These are phyloP conservation scores for Diarsia mendica DNA, from an alignment of 2,888 invertebrate genomes.

Conservation along the genomic window DNA sequence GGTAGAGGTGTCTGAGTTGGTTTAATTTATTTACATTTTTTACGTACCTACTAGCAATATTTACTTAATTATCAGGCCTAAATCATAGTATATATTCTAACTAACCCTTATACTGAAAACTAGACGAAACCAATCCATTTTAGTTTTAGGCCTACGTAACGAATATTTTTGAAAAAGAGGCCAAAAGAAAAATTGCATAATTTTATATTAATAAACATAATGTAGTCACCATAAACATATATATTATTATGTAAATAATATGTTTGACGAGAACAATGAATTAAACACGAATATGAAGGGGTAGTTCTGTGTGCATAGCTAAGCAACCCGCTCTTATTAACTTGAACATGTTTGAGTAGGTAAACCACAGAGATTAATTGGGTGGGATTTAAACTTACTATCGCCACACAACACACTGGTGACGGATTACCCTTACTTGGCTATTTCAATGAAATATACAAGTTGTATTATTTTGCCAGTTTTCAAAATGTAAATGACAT, in stretches of 20 bases:
- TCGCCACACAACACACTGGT: slow-evolving; percentile 42
- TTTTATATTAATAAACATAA: too few relatives aligned
- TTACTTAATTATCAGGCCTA: neutral
- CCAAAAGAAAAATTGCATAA: neutral
- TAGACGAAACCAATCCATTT: neutral
- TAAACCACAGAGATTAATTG: slow-evolving; percentile 49
- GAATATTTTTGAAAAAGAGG: neutral
- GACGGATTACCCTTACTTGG: slow-evolving; percentile 25
- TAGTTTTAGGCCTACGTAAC: neutral
- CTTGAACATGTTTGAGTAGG: slow-evolving; percentile 46
- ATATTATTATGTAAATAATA: neutral
- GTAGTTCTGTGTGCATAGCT: slow-evolving; percentile 28
- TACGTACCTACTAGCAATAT: slow-evolving; percentile 13
- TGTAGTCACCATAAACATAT: neutral
- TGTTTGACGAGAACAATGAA: slow-evolving; percentile 13
- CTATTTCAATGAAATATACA: neutral
- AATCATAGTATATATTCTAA: neutral
- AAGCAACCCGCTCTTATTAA: slow-evolving; percentile 35
- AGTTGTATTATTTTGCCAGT: neutral
- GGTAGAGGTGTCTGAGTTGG: slow-evolving; percentile 28
- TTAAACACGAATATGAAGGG: slow-evolving; percentile 12
- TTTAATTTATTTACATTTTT: slow-evolving; percentile 33
- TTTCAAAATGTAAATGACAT: neutral
- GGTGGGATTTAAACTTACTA: slow-evolving; percentile 55
- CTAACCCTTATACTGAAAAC: neutral